phyloP scores from a whole-genome alignment of 2,888 invertebrate species.

The Melieria crassipennis region DNA sequence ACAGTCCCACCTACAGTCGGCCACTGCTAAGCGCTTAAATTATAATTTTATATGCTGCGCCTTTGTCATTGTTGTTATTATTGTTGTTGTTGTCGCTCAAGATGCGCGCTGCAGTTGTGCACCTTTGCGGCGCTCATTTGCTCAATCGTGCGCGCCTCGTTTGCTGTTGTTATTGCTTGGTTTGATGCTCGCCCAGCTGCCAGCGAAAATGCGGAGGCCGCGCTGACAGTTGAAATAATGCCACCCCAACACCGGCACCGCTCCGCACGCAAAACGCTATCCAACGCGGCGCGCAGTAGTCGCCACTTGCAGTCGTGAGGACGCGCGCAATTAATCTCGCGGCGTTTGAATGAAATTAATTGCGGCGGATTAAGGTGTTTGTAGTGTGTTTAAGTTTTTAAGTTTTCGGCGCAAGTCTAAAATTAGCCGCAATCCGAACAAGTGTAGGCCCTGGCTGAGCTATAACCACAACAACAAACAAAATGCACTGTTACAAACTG shows the following conservation, averaged over 20 bases:
- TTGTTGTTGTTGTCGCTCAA: too few relatives aligned
- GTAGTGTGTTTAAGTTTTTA: conserved; percentile 11
- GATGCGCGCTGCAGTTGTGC: too few relatives aligned
- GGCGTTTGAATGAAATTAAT: conserved; percentile 33
- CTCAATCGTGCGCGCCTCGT: too few relatives aligned
- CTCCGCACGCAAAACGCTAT: conserved; percentile 1
- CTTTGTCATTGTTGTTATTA: too few relatives aligned
- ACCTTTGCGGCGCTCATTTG: too few relatives aligned
- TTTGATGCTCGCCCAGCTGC: conserved; percentile 1
- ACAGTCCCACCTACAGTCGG: background rate
- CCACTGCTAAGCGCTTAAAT: background rate
- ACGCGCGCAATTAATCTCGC: conserved; percentile 60
- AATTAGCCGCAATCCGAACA: background rate
- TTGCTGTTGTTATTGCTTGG: too few relatives aligned
- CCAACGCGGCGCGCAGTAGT: conserved; percentile 15
- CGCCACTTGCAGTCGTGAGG: conserved; percentile 35
- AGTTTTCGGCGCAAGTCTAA: background rate
- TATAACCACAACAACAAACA: too few relatives aligned
- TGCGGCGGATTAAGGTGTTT: conserved; percentile 35
- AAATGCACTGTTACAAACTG: too few relatives aligned
- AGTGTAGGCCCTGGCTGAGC: background rate
- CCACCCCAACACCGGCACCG: conserved; percentile 5
- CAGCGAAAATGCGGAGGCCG: background rate
- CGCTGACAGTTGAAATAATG: conserved; percentile 7
- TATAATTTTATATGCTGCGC: too few relatives aligned